Percentiles rank a stretch among this genome's conserved stretches.
These are phyloP conservation scores for Lithophane semibrunnea DNA, from an alignment of 2,888 invertebrate genomes.

Conservation along the genomic window DNA sequence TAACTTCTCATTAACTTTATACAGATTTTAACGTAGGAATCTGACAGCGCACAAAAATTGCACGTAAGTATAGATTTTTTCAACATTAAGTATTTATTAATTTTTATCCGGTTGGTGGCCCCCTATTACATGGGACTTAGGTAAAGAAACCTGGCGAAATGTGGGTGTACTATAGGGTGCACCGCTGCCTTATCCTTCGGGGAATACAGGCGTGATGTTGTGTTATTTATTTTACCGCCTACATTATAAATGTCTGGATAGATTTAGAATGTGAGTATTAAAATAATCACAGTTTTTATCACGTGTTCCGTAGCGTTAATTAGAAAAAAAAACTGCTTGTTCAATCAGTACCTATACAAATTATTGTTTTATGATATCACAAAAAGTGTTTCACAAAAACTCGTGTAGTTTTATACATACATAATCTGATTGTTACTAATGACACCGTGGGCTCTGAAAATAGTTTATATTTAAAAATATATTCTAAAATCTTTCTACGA, in stretches of 20 bases:
- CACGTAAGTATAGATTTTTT: neutral
- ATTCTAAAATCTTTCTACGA: constrained; percentile 16
- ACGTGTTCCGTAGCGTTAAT: neutral
- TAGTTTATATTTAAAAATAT: constrained; percentile 1
- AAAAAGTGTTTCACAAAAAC: constrained; percentile 20
- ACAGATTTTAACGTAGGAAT: neutral
- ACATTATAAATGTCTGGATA: neutral
- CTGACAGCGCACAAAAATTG: neutral
- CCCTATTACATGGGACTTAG: too few species aligned
- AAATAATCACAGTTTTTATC: neutral
- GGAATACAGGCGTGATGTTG: too few species aligned
- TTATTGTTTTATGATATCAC: neutral
- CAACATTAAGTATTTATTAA: too few species aligned
- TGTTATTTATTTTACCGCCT: neutral
- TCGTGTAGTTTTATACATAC: neutral
- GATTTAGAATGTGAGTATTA: neutral
- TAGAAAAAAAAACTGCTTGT: neutral
- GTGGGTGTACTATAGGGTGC: too few species aligned
- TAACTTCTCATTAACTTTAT: neutral
- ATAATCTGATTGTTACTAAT: constrained; percentile 18
- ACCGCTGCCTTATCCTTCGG: too few species aligned
- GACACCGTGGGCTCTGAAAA: constrained; percentile 18
- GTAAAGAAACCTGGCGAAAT: too few species aligned
- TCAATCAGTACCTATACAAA: neutral
- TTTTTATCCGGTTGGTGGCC: neutral